These are phyloP conservation scores for Tiaroga cobitis DNA, from an alignment of 2,797 vertebrate genomes.

Conservation along the genomic window DNA sequence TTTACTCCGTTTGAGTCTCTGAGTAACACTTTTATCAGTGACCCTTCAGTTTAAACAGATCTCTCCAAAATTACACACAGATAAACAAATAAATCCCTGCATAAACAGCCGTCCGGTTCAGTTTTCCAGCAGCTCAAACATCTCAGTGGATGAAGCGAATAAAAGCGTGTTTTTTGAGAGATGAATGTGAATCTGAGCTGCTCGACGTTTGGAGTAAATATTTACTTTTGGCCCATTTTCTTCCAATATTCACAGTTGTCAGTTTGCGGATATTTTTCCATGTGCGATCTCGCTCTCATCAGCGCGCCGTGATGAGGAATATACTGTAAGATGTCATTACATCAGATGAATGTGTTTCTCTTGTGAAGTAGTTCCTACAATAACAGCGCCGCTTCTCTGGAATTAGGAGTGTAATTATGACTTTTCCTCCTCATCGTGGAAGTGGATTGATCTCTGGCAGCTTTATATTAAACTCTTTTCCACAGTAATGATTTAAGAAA, in stretches of 20 bases:
- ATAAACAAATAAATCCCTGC: neutral
- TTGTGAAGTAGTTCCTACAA: constrained; percentile 4
- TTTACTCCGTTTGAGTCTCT: neutral
- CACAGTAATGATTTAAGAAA: constrained; percentile 14
- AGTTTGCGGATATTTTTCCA: neutral
- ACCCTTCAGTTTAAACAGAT: constrained; percentile 21
- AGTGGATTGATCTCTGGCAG: constrained; percentile 47
- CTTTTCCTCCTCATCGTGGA: constrained; percentile 46
- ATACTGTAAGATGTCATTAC: neutral
- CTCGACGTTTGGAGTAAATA: constrained; percentile 26
- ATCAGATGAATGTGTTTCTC: neutral
- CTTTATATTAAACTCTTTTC: constrained; percentile 2
- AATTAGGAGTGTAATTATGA: constrained; percentile 52
- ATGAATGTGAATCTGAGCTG: constrained; percentile 25
- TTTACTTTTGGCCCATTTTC: constrained; percentile 24
- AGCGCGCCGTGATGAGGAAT: neutral
- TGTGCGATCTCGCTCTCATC: neutral
- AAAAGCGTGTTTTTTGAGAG: neutral
- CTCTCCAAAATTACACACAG: neutral
- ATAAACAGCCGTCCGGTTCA: neutral
- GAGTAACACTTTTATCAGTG: neutral
- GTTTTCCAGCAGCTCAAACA: neutral
- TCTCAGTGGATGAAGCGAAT: neutral
- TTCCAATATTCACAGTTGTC: constrained; percentile 33
- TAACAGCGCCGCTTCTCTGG: constrained; percentile 29